These are phyloP conservation scores for Micromys minutus DNA, from an alignment of 2,113 vertebrate genomes.

Conservation along the genomic window DNA sequence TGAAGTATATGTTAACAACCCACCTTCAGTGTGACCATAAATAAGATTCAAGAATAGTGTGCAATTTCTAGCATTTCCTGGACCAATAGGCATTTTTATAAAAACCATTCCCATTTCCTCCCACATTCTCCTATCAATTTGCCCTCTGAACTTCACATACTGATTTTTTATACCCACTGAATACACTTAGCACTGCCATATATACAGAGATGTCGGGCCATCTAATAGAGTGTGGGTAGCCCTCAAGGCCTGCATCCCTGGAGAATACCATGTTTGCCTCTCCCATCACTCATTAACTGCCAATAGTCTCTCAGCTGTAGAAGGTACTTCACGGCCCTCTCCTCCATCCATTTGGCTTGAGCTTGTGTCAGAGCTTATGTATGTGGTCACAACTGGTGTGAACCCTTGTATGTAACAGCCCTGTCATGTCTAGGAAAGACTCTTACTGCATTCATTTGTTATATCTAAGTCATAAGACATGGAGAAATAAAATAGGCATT, in stretches of 20 bases:
- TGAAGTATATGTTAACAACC: slow-evolving; percentile 71
- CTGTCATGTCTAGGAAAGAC: background rate
- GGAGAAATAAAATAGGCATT: background rate
- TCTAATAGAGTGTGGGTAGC: background rate
- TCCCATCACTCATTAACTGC: background rate
- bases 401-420: background rate
- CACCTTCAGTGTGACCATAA: slow-evolving; percentile 59
- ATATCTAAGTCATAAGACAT: background rate
- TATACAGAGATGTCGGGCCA: background rate
- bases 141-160: background rate
- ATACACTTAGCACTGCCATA: background rate
- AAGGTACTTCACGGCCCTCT: background rate
- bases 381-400: background rate
- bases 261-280: background rate
- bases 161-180: background rate
- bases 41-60: slow-evolving; percentile 55
- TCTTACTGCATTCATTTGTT: background rate
- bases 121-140: too few relatives aligned
- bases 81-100: background rate
- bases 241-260: background rate
- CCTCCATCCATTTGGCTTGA: background rate
- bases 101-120: background rate
- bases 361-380: background rate
- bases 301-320: background rate
- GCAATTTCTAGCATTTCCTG: background rate